A percentile compares a stretch with the other conserved stretches of the same genome.
These are phyloP conservation scores for Gila orcuttii DNA, from an alignment of 2,113 vertebrate species.

Conservation along the genomic window DNA sequence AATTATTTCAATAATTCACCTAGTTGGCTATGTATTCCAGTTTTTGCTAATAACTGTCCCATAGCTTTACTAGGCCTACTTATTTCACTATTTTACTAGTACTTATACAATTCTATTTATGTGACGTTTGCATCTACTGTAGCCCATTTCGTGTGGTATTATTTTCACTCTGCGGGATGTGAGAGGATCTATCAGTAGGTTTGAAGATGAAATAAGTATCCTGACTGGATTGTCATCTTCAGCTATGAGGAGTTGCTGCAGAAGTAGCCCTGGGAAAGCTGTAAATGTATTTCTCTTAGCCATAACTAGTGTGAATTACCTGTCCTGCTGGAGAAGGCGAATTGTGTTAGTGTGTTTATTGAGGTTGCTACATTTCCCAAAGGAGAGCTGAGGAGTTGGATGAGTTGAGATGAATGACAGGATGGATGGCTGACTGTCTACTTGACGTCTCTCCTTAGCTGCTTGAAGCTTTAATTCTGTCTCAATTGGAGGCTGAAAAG, in stretches of 20 bases:
- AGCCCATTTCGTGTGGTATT: not conserved
- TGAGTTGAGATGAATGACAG: slow-evolving; percentile 42
- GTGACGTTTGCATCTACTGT: not conserved
- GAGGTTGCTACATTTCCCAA: slow-evolving; percentile 46
- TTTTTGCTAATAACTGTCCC: not conserved
- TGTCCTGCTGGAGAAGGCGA: slow-evolving; percentile 21
- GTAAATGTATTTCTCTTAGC: slow-evolving; percentile 47
- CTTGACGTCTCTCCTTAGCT: slow-evolving; percentile 16
- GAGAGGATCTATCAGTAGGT: slow-evolving; percentile 4
- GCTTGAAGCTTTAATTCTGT: slow-evolving; percentile 20
- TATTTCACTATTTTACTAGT: not conserved
- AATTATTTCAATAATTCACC: too few species aligned
- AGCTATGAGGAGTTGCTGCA: not conserved
- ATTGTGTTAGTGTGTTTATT: slow-evolving; percentile 43
- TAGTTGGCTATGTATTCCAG: not conserved
- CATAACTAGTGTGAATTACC: slow-evolving; percentile 44
- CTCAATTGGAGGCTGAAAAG: slow-evolving; percentile 6
- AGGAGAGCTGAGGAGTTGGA: slow-evolving; percentile 37
- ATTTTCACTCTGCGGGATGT: not conserved
- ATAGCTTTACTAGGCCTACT: not conserved
- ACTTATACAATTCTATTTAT: not conserved
- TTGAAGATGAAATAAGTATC: slow-evolving; percentile 35
- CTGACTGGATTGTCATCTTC: slow-evolving; percentile 20
- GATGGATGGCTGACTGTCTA: slow-evolving; percentile 20
- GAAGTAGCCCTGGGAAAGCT: slow-evolving; percentile 23